These are phyloP conservation scores for Anagrus nilaparvatae DNA, from an alignment of 1,140 invertebrate species.

Conservation along the genomic window DNA sequence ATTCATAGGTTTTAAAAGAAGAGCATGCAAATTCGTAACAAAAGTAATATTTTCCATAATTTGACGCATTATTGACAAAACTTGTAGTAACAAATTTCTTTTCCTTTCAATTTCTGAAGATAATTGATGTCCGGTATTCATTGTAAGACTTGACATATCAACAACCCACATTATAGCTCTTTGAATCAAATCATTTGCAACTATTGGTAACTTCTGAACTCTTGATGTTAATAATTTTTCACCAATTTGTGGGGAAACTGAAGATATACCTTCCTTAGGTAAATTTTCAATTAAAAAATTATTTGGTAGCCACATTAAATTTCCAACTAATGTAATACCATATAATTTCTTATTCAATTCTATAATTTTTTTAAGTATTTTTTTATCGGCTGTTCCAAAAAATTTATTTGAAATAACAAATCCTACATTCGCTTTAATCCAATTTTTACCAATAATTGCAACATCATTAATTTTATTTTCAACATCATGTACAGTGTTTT, in stretches of 20 bases:
- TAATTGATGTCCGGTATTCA: slow-evolving; percentile 30
- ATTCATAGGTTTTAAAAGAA: slow-evolving; percentile 63
- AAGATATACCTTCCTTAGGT: slow-evolving; percentile 24
- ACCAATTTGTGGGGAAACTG: slow-evolving; percentile 24
- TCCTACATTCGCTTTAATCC: slow-evolving; percentile 62
- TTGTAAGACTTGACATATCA: slow-evolving; percentile 26
- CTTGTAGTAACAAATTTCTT: slow-evolving; percentile 51
- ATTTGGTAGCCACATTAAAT: slow-evolving; percentile 71
- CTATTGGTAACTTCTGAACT: slow-evolving; percentile 24
- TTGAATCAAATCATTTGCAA: slow-evolving; percentile 24
- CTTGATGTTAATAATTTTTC: slow-evolving; percentile 27
- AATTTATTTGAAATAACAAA: slow-evolving; percentile 62
- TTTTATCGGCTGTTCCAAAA: slow-evolving; percentile 71
- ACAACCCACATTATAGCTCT: slow-evolving; percentile 30
- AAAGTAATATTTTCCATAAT: slow-evolving; percentile 53
- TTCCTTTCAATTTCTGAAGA: slow-evolving; percentile 54
- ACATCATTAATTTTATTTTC: slow-evolving; percentile 52
- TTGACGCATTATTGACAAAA: slow-evolving; percentile 51
- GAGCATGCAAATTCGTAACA: slow-evolving; percentile 74
- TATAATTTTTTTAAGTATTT: slow-evolving; percentile 58
- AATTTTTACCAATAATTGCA: slow-evolving; percentile 48
- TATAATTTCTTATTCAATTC: slow-evolving; percentile 72
- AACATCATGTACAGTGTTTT: slow-evolving; percentile 50
- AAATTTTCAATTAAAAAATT: slow-evolving; percentile 49
- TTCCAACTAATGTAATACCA: slow-evolving; percentile 62